Percentiles rank a stretch among this genome's conserved stretches.
These are phyloP conservation scores for Dendrolimus pini DNA, from an alignment of 2,888 invertebrate species.

Conservation along the genomic window DNA sequence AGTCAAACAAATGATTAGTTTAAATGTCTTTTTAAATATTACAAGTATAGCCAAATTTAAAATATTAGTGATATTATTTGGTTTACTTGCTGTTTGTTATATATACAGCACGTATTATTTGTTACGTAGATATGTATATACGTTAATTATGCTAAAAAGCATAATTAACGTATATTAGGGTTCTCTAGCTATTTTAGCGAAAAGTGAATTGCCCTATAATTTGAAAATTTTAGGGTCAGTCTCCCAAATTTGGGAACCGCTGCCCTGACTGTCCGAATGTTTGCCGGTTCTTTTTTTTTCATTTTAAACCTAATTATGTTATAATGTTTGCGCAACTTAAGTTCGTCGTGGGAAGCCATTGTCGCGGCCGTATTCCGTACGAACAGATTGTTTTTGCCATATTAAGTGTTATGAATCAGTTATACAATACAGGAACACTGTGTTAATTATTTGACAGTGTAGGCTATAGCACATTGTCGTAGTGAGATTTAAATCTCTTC, in stretches of 20 bases:
- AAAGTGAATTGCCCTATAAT: no score
- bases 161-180: no score
- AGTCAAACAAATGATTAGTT: no score
- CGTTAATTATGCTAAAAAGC: no score
- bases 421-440: conserved; percentile 53
- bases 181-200: no score
- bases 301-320: conserved; percentile 40
- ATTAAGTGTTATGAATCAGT: conserved; percentile 31
- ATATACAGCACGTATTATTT: no score
- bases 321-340: conserved; percentile 52
- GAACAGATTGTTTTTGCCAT: conserved; percentile 1
- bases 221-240: neutral
- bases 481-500: neutral
- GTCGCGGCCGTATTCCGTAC: conserved; percentile 13
- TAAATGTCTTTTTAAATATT: no score
- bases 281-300: conserved; percentile 28
- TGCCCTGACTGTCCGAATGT: conserved; percentile 39
- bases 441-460: conserved; percentile 19
- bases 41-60: no score
- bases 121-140: no score
- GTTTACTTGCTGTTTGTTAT: no score
- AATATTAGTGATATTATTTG: no score
- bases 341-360: conserved; percentile 39
- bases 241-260: neutral
- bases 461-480: conserved; percentile 4